A percentile compares a stretch with the other conserved stretches of the same genome.
Evolutionary conservation across 1,140 invertebrate genomes (phyloP).

Genomic region (Euura saliciscinereae): DNA sequence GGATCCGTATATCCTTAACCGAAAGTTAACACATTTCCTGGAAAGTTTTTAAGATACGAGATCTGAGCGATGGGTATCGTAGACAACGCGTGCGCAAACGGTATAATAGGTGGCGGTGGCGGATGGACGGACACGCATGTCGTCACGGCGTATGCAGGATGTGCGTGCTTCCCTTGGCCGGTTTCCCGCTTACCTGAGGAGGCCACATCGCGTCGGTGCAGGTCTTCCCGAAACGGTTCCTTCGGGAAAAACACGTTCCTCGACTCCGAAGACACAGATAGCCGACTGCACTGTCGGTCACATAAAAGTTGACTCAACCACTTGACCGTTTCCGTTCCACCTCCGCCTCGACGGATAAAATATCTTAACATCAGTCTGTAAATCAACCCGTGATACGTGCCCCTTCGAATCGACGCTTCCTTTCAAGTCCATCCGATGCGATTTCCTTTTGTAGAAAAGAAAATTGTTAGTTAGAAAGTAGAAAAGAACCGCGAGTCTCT

Average conservation of each 20-base stretch:
- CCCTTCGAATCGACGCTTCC: constrained; percentile 1
- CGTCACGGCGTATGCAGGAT: constrained; percentile 56
- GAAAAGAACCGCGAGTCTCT: no score
- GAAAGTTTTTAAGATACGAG: neutral
- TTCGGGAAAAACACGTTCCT: constrained; percentile 8
- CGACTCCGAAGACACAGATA: neutral
- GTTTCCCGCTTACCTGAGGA: constrained; percentile 11
- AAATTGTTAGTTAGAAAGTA: constrained; percentile 8
- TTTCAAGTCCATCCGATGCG: neutral
- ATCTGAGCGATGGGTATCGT: neutral
- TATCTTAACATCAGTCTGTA: neutral
- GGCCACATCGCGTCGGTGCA: neutral
- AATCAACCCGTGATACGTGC: neutral
- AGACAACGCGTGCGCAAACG: neutral
- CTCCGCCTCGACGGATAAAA: neutral
- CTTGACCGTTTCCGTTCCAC: constrained; percentile 2
- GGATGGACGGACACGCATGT: constrained; percentile 41
- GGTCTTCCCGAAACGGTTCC: constrained; percentile 6
- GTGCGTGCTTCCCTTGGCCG: constrained; percentile 52
- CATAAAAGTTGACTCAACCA: neutral
- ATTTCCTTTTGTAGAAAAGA: constrained; percentile 8
- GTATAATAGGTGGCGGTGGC: constrained; percentile 8
- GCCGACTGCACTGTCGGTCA: neutral
- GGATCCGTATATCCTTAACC: neutral
- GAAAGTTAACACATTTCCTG: neutral